Conservation (phyloP, 2,797 vertebrate genomes). For the Channallabes apus region DNA sequence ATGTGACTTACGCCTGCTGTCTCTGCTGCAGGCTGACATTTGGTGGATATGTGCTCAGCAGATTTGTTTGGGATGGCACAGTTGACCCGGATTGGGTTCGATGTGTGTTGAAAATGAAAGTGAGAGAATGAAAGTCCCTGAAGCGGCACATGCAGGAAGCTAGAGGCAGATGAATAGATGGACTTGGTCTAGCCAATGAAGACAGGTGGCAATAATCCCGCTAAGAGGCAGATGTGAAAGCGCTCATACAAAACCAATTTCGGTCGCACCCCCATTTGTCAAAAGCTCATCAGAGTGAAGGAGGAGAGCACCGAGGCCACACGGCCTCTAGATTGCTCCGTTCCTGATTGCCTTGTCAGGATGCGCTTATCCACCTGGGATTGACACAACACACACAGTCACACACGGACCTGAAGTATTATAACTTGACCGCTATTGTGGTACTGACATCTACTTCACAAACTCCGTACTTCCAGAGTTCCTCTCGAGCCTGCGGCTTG, state of each 20-base stretch:
- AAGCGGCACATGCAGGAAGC: conserved; percentile 19
- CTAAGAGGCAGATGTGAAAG: conserved; percentile 76
- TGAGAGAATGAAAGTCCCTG: conserved; percentile 26
- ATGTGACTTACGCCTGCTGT: conserved; percentile 55
- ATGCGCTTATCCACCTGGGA: conserved; percentile 74
- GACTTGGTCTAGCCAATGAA: conserved; percentile 75
- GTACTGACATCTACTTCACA: conserved; percentile 60
- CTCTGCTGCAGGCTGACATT: conserved; percentile 58
- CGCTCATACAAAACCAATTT: conserved; percentile 79
- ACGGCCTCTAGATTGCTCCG: conserved; percentile 74
- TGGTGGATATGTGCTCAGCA: conserved; percentile 47
- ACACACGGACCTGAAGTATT: conserved; percentile 34
- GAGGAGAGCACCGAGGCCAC: conserved; percentile 69
- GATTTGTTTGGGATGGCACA: conserved; percentile 60
- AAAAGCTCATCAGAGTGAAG: conserved; percentile 80
- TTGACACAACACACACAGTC: conserved; percentile 58
- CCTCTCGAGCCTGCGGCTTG: conserved; percentile 21
- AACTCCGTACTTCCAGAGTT: conserved; percentile 47
- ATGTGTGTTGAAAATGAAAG: conserved; percentile 40
- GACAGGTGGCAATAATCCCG: conserved; percentile 81
- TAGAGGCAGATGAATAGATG: conserved; percentile 75
- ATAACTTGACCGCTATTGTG: conserved; percentile 28
- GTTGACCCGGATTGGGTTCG: conserved; percentile 54
- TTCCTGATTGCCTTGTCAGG: conserved; percentile 79
- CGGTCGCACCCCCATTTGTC: conserved; percentile 74